Conservation (phyloP, 2,888 invertebrate genomes). For the Pterostichus madidus region DNA sequence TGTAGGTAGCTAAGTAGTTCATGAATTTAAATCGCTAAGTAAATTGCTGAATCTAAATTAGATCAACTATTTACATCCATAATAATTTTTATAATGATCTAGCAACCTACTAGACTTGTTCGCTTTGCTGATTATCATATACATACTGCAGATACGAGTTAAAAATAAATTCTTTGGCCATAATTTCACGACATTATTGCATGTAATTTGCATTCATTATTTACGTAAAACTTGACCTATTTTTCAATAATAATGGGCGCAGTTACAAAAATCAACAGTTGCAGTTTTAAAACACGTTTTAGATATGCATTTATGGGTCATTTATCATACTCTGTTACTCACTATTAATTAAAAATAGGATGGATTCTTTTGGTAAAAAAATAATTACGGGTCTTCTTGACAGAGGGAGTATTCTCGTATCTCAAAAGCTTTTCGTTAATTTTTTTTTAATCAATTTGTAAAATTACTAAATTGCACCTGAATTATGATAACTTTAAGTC, state of each 20-base stretch:
- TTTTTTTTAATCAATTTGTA: conserved; percentile 16
- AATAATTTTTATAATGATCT: conserved; percentile 49
- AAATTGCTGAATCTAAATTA: conserved; percentile 48
- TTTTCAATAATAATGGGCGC: conserved; percentile 56
- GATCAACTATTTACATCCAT: conserved; percentile 44
- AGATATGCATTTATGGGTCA: conserved; percentile 50
- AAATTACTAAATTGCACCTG: conserved; percentile 19
- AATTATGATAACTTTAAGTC: not conserved
- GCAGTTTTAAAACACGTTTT: conserved; percentile 47
- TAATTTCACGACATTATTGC: conserved; percentile 53
- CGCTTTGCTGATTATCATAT: not conserved
- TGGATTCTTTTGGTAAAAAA: conserved; percentile 26
- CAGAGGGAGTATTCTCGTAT: conserved; percentile 24
- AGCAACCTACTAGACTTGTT: conserved; percentile 19
- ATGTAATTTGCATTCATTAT: conserved; percentile 56
- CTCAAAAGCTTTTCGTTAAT: not conserved
- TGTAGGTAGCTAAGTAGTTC: conserved; percentile 29
- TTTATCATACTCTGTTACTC: conserved; percentile 41
- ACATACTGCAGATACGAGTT: conserved; percentile 22
- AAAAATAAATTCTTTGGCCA: conserved; percentile 46
- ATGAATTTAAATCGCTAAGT: conserved; percentile 36
- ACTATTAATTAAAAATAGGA: conserved; percentile 28
- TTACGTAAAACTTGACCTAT: conserved; percentile 55
- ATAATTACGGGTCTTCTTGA: conserved; percentile 31
- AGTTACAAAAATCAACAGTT: conserved; percentile 55